Base-by-base conservation (phyloP, 1,140 invertebrate species). In the Lithobius niger region DNA sequence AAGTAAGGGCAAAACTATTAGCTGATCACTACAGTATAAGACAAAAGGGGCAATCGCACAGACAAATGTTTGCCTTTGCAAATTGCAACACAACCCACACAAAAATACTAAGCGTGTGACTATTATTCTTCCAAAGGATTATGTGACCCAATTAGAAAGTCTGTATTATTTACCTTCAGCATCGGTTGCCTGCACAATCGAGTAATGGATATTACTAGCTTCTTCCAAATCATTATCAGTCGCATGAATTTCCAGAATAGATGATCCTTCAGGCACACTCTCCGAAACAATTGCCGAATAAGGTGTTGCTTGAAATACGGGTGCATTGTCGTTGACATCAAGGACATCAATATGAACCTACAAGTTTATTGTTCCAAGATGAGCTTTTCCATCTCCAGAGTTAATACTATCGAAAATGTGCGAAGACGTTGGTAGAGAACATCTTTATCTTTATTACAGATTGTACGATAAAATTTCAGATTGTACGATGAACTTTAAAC, bases 281-380 rank as follows among this genome's bases (percentile, higher is more conserved):
- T 74, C 72, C 1, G 66, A 62, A 43, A 73, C 63, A 24, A 71
- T 63, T 3, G 68, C 63, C 40, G 68, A 66, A 59, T 71, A 69
- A 1, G 60, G 56, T 26, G 59, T 51, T 52, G 69, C 60, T 22
- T 45, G 60, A 68, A 75, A 71, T 27, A 56, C 62, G 0, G 84
- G 84, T 18, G 82, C 74, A 66, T 88, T 89, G 59, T 92, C 88
- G 62, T 92, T 89, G 0, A 87, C 82, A 66, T 90, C 86, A 0
- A 84, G 65, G 2, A 91, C 77, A 60, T 86, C 81, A 2, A 89
- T 75, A 0, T 77, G 74, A 0, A 88, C 73, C 57, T 79, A 68
- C 1, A 76, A 48, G 31, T n/a, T n/a, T n/a, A n/a, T n/a, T n/a
- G n/a, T n/a, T n/a, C n/a, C n/a, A n/a, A n/a, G n/a, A n/a, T n/a